Evolutionary conservation across 2,797 vertebrate genomes (phyloP).

Genomic region (Typhlichthys subterraneus): DNA sequence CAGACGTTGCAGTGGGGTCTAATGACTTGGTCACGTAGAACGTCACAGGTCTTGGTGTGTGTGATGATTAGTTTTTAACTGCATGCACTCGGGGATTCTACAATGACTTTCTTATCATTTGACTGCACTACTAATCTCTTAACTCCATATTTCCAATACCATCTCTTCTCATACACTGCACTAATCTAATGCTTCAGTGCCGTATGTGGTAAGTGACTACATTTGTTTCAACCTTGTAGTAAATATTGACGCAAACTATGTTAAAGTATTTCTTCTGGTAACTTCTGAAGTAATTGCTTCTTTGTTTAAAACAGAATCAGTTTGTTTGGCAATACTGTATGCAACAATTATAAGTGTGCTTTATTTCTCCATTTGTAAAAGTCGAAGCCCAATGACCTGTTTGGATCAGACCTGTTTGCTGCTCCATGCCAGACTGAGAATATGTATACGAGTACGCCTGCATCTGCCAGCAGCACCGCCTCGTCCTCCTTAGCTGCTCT

Average conservation of each 20-base stretch:
- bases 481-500: conserved; percentile 64
- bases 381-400: conserved; percentile 79
- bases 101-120: conserved; percentile 37
- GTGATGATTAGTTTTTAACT: conserved; percentile 18
- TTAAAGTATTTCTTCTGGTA: background rate
- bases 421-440: conserved; percentile 66
- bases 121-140: conserved; percentile 33
- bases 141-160: conserved; percentile 27
- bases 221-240: too few relatives aligned
- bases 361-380: conserved; percentile 47
- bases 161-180: conserved; percentile 49
- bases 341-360: background rate
- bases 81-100: conserved; percentile 52
- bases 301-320: background rate
- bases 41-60: conserved; percentile 4
- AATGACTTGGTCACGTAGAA: conserved; percentile 22
- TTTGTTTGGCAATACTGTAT: background rate
- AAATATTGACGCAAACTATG: too few relatives aligned
- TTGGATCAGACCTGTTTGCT: conserved; percentile 83
- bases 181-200: conserved; percentile 81
- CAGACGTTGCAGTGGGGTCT: background rate
- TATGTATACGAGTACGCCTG: conserved; percentile 75
- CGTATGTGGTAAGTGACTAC: conserved; percentile 69
- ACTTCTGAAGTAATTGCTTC: too few relatives aligned
- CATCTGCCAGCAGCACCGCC: conserved; percentile 38